These are phyloP conservation scores for Coelinius sp. DNA, from an alignment of 2,888 invertebrate species.

Conservation along the genomic window DNA sequence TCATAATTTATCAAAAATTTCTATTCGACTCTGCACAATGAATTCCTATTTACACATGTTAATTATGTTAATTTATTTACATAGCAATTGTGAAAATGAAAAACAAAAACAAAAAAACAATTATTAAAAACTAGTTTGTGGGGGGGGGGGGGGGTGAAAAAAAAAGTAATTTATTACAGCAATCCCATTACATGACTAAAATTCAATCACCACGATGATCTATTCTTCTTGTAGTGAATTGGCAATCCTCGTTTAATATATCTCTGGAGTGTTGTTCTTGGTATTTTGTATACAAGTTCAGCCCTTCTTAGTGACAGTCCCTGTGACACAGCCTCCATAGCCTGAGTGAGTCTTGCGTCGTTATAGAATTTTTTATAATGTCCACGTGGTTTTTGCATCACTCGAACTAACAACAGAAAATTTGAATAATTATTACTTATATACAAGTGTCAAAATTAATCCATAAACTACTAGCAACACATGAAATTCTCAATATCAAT, in stretches of 20 bases:
- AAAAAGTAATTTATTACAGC: not conserved
- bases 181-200: not conserved
- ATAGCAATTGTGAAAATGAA: not conserved
- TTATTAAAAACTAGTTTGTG: too few species aligned
- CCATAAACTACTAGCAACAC: not conserved
- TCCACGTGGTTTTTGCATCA: conserved; percentile 24
- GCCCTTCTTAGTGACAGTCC: conserved; percentile 62
- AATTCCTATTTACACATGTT: conserved; percentile 17
- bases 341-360: conserved; percentile 42
- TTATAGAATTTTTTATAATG: conserved; percentile 37
- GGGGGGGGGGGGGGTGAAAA: too few species aligned
- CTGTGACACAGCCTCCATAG: conserved; percentile 55
- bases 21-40: too few species aligned
- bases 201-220: not conserved
- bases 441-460: not conserved
- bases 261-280: conserved; percentile 59
- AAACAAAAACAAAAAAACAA: too few species aligned
- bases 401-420: not conserved
- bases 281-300: conserved; percentile 53
- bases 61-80: conserved; percentile 8
- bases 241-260: conserved; percentile 55
- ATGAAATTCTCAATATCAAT: not conserved
- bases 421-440: not conserved
- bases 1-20: not conserved
- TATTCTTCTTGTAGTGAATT: not conserved